These are phyloP conservation scores for Catostylus mosaicus DNA, from an alignment of 30 jellyfish, hydroid and myxozoan genomes.

Conservation along the genomic window DNA sequence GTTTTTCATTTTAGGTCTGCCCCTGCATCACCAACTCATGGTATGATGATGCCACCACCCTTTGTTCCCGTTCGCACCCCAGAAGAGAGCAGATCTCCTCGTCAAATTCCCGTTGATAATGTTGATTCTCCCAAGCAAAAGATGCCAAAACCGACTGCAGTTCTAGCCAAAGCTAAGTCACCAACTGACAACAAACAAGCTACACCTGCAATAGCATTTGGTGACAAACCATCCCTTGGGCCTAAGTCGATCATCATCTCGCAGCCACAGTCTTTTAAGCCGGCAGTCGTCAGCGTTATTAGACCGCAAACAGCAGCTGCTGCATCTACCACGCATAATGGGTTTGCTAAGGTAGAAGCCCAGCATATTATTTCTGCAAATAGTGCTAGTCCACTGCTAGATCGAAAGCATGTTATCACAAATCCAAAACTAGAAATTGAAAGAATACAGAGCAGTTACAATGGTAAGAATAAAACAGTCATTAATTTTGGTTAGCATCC, in stretches of 20 bases:
- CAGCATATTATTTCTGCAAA: conserved; percentile 15
- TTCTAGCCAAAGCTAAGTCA: conserved; percentile 45
- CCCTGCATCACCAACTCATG: conserved; percentile 99
- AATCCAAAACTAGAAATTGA: conserved; percentile 57
- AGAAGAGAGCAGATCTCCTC: conserved; percentile 63
- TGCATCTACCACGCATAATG: conserved; percentile 50
- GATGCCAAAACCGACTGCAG: conserved; percentile 37
- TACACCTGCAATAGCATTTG: conserved; percentile 4
- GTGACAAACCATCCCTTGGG: conserved; percentile 41
- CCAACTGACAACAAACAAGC: conserved; percentile 42
- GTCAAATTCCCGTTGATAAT: conserved; percentile 7
- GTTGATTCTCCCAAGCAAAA: conserved; percentile 52
- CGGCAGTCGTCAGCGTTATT: conserved; percentile 61
- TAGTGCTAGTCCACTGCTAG: conserved; percentile 10
- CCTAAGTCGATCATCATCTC: conserved; percentile 33
- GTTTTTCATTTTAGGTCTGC: conserved; percentile 80
- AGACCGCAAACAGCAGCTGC: conserved; percentile 67
- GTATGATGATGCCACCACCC: conserved; percentile 99
- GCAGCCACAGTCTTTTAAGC: conserved; percentile 16
- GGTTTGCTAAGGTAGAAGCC: conserved; percentile 46
- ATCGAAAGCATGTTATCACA: conserved; percentile 58
- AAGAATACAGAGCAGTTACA: conserved; percentile 56
- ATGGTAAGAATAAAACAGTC: conserved; percentile 31
- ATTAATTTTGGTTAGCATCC: too few relatives aligned
- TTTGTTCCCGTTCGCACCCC: conserved; percentile 76